Evolutionary conservation across 2,113 vertebrate species (phyloP), one percentile per base, ranked within the genome.

Genomic region (Notechis scutatus): DNA sequence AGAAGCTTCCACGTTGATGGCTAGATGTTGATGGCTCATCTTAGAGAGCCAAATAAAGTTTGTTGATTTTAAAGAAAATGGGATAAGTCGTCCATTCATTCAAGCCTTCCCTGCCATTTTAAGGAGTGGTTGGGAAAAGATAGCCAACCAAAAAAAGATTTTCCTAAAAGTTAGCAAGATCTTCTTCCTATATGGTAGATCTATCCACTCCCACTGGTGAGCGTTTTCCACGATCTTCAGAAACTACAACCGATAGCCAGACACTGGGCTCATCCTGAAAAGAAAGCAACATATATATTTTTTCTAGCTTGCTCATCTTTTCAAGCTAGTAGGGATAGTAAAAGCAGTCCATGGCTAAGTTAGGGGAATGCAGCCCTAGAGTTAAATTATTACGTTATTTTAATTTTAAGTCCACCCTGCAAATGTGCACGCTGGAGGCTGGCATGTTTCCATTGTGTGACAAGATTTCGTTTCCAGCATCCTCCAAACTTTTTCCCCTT

Each of bases 341-440:
- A 47, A 3, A 18, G 47, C 2, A 2, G 69, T 39, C n/a, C n/a
- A 39, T 69, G 64, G 64, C 29, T 69, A 34, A 20, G 69, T 34
- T 81, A 81, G 69, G 69, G 34, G 69, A 81, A 81, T 81, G 69
- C 69, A 39, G 69, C 69, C 69, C 34, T 85, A 50, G 55, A 93
- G 47, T 45, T 54, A 11, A 39, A 50, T 87, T 85, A 0, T 93
- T 92, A 88, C 1, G 18, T 81, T 87, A 2, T 61, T 90, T 90
- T 47, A 52, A 61, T 94, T 95, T 95, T 21, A 56, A 24, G 95
- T 96, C 96, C 87, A 59, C 24, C 92, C 86, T 47, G 92, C 89
- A 21, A 81, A 59, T 26, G 2, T 97, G 97, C 97, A 96, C 96
- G 97, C 95, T 15, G 64, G 14, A 95, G 92, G 94, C 95, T 93